A percentile compares a stretch with the other conserved stretches of the same genome.
These are phyloP conservation scores for Eupithecia subumbrata DNA, from an alignment of 2,888 invertebrate species.

Conservation along the genomic window DNA sequence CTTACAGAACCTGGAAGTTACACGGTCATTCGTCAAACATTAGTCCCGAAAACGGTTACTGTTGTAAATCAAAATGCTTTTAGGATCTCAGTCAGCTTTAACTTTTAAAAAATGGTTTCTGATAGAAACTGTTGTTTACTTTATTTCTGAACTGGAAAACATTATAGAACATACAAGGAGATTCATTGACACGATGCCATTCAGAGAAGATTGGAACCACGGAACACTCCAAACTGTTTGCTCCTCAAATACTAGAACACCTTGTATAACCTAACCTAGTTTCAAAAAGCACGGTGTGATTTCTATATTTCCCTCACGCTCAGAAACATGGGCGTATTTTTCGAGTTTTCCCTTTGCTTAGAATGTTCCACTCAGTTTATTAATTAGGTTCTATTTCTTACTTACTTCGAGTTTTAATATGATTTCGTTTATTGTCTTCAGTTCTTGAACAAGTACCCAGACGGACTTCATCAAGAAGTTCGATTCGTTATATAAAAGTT, in stretches of 20 bases:
- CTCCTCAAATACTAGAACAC: neutral
- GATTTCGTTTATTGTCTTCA: neutral
- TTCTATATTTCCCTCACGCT: neutral
- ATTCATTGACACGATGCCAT: neutral
- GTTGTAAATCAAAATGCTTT: too few relatives aligned
- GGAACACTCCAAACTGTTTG: neutral
- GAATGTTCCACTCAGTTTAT: neutral
- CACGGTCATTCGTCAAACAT: too few relatives aligned
- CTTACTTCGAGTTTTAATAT: neutral
- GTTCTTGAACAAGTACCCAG: neutral
- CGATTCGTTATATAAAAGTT: neutral
- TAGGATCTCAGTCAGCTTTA: too few relatives aligned
- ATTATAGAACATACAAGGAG: too few relatives aligned
- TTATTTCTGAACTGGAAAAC: neutral
- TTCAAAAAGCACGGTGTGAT: neutral
- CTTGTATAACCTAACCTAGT: slow-evolving; percentile 1
- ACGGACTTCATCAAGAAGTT: neutral
- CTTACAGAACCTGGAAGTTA: neutral
- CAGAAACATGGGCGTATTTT: neutral
- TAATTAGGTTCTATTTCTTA: neutral
- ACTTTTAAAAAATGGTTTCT: too few relatives aligned
- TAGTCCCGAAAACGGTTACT: too few relatives aligned
- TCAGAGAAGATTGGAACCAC: neutral
- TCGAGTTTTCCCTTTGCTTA: neutral
- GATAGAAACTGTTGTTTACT: too few relatives aligned